phyloP scores from a whole-genome alignment of 2,113 vertebrate species.

The Myotis davidii region DNA sequence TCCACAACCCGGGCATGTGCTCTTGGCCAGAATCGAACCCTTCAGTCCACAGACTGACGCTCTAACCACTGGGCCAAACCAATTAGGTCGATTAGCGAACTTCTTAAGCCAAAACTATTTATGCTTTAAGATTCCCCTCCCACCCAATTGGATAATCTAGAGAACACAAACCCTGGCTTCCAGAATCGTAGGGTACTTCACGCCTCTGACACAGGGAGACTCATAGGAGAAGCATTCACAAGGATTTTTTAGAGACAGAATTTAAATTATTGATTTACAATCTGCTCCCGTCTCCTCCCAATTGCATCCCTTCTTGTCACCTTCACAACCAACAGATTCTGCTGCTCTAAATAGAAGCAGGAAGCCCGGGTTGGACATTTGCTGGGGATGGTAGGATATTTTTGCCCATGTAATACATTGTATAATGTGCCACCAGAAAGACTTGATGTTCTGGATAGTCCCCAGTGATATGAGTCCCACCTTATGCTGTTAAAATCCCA shows the following conservation, averaged over 20 bases:
- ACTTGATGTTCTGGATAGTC: not conserved
- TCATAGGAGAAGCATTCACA: not conserved
- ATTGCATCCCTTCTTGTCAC: not conserved
- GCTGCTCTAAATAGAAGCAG: not conserved
- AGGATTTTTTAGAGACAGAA: not conserved
- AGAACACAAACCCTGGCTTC: not conserved
- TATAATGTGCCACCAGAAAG: not conserved
- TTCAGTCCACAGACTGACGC: no score
- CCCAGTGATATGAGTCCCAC: not conserved
- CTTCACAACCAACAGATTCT: not conserved
- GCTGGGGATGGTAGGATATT: not conserved
- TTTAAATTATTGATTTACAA: not conserved
- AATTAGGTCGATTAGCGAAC: not conserved
- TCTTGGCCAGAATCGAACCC: no score
- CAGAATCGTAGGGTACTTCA: not conserved
- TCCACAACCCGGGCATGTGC: no score
- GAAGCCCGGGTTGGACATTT: not conserved
- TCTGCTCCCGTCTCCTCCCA: not conserved
- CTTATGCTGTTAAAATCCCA: not conserved
- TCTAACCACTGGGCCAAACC: no score
- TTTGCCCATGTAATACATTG: not conserved
- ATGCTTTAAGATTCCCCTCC: not conserved
- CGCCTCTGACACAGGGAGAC: not conserved
- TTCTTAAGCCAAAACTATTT: constrained; percentile 1
- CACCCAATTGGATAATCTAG: not conserved